Base-by-base conservation (phyloP, 2,113 vertebrate species). In the Pungitius pungitius region DNA sequence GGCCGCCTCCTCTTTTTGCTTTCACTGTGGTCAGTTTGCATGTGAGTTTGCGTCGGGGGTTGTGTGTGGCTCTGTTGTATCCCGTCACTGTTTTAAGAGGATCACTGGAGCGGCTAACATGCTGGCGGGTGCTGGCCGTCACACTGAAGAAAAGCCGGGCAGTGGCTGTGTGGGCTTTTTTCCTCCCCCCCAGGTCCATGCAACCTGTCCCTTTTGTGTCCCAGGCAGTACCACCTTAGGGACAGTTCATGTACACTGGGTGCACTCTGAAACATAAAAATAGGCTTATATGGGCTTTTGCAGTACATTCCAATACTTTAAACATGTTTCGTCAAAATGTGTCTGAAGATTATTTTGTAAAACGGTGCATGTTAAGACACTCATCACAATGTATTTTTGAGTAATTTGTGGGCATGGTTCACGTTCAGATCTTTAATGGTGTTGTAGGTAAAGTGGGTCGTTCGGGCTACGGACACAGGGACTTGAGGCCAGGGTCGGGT, bases 131-230 rank as follows among this genome's bases (percentile, higher is more conserved):
- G 74, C 75, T 86, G 75, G 82, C 80, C 62, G 27, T 86, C 74
- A 83, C 47, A 75, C 81, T 81, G 81, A 83, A 84, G 77, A 67
- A 54, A 85, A 71, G 69, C 75, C 1, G n/a, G 73, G 78, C 80
- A 77, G 58, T 79, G 83, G 73, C 84, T 79, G 77, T 83, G 82
- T 73, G 81, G n/a, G n/a, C n/a, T n/a, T 83, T 71, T 86, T 66
- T 61, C 82, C 75, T 75, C 5, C 67, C 76, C 57, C 72, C 70
- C 67, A 67, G 78, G 83, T 85, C 81, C 74, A 77, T 74, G 83
- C 85, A 89, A 90, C 87, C 87, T 90, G 87, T 85, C 80, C 60
- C 58, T 85, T 26, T 86, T 87, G 73, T 84, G 70, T 78, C 66
- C 69, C 39, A 59, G 49, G 66, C 65, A 70, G 64, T 81, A 76